A percentile compares a stretch with the other conserved stretches of the same genome.
Evolutionary conservation across 2,888 invertebrate genomes (phyloP).

Genomic region (Lasioglossum villosulum): DNA sequence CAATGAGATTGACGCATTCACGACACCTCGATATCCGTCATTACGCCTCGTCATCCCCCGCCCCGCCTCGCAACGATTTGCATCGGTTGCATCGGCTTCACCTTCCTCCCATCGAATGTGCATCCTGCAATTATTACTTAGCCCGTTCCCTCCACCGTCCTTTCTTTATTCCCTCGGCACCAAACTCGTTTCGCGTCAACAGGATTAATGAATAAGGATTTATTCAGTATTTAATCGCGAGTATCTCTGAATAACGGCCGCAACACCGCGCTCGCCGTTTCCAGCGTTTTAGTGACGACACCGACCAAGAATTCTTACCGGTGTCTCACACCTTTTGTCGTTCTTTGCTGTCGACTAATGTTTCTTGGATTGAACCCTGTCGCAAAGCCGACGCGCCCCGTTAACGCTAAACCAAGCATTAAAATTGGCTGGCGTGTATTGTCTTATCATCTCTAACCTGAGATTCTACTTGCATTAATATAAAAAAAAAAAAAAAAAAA

Average conservation of each 20-base stretch:
- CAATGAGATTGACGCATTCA: conserved; percentile 36
- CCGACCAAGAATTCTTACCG: background rate
- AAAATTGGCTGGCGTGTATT: no score
- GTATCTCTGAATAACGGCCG: background rate
- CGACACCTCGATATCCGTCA: conserved; percentile 34
- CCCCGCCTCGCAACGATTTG: background rate
- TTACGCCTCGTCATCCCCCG: conserved; percentile 12
- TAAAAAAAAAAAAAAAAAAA: no score
- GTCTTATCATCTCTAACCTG: no score
- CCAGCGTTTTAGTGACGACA: background rate
- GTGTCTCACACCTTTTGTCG: background rate
- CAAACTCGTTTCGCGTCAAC: conserved; percentile 24
- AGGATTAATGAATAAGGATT: conserved; percentile 41
- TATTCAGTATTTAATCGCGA: conserved; percentile 10
- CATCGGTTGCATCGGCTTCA: conserved; percentile 7
- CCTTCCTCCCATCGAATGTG: conserved; percentile 25
- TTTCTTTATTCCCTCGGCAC: conserved; percentile 1
- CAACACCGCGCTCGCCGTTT: background rate
- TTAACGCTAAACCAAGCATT: no score
- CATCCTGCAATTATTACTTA: conserved; percentile 29
- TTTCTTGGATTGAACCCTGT: background rate
- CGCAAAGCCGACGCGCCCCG: background rate
- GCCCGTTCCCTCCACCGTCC: conserved; percentile 11
- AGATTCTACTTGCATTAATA: no score
- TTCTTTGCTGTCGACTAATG: background rate